phyloP scores from a whole-genome alignment of 2,888 invertebrate genomes.

The Mythimna vitellina region DNA sequence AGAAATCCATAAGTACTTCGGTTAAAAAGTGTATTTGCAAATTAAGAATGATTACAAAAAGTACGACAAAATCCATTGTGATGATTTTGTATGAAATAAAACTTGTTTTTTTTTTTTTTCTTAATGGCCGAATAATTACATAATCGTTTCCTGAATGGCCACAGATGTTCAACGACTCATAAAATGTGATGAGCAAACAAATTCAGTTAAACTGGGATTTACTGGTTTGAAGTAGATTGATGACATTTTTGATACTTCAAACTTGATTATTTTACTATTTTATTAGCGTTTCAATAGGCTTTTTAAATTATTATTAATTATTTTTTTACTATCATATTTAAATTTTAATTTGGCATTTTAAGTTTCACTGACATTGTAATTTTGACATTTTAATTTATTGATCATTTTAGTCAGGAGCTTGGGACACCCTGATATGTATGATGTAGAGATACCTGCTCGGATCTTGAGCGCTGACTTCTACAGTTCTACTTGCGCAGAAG shows the following conservation, averaged over 20 bases:
- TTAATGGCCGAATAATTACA: background rate
- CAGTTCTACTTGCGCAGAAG: too few species aligned
- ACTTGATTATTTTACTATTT: background rate
- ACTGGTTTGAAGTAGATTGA: background rate
- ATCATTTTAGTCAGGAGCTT: too few species aligned
- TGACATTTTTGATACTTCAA: background rate
- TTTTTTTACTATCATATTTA: too few species aligned
- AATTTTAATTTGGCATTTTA: too few species aligned
- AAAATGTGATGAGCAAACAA: slow-evolving; percentile 5
- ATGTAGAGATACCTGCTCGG: too few species aligned
- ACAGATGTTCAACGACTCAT: slow-evolving; percentile 11
- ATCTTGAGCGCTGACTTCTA: too few species aligned
- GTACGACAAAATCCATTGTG: background rate
- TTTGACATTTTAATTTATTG: too few species aligned
- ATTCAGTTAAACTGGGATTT: slow-evolving; percentile 5
- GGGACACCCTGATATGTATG: too few species aligned
- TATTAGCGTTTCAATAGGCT: too few species aligned
- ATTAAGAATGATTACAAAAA: slow-evolving; percentile 2
- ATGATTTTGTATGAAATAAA: background rate
- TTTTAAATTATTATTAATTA: too few species aligned
- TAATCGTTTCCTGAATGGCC: background rate
- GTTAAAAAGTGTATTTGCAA: slow-evolving; percentile 2
- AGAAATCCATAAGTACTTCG: background rate
- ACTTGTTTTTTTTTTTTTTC: background rate
- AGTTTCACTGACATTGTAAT: too few species aligned